These are phyloP conservation scores for Diadegma fenestrale DNA, from an alignment of 2,888 invertebrate species.

Conservation along the genomic window DNA sequence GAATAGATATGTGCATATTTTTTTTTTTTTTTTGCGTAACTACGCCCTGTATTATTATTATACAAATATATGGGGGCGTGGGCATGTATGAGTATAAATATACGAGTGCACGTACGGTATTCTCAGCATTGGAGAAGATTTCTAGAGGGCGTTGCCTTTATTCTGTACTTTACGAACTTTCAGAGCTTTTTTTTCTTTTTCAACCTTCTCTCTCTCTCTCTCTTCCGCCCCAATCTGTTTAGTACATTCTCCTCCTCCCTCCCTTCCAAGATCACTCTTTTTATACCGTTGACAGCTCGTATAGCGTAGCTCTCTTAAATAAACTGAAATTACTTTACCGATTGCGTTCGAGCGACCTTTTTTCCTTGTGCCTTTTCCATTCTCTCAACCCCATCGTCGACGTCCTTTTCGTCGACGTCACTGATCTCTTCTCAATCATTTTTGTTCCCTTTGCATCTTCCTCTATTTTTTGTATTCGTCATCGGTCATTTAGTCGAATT, in stretches of 20 bases:
- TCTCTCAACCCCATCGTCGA: constrained; percentile 13
- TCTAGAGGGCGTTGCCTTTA: constrained; percentile 65
- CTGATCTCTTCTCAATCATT: constrained; percentile 64
- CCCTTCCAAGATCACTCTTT: constrained; percentile 34
- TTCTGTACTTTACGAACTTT: constrained; percentile 62
- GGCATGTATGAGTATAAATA: background rate
- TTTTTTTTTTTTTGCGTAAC: constrained; percentile 34
- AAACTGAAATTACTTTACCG: constrained; percentile 72
- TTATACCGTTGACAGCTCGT: constrained; percentile 65
- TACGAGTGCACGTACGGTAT: constrained; percentile 47
- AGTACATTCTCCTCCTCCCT: constrained; percentile 44
- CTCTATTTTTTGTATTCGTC: constrained; percentile 39
- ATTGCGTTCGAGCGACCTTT: constrained; percentile 67
- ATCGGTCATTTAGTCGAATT: constrained; percentile 69
- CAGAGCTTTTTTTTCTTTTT: constrained; percentile 6
- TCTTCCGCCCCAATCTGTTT: constrained; percentile 38
- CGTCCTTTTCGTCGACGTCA: constrained; percentile 44
- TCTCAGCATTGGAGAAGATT: constrained; percentile 57
- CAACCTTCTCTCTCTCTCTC: constrained; percentile 57
- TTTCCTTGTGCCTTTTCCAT: constrained; percentile 37
- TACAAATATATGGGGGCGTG: background rate
- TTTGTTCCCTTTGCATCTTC: constrained; percentile 39
- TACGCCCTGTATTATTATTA: constrained; percentile 17
- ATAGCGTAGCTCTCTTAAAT: constrained; percentile 67
- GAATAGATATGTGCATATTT: constrained; percentile 54